Evolutionary conservation across 2,888 invertebrate species (phyloP).

Genomic region (Catocala sponsa): DNA sequence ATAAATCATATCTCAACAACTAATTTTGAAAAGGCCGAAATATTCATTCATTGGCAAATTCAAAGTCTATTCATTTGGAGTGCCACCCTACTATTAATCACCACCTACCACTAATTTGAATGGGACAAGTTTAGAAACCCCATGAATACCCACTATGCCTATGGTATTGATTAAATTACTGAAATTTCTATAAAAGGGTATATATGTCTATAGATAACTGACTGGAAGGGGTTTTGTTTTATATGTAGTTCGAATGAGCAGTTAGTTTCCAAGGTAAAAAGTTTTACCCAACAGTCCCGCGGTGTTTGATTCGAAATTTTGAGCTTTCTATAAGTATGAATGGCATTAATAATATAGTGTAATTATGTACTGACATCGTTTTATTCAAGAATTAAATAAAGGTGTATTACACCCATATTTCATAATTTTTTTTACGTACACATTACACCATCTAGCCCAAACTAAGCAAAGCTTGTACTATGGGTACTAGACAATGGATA

Average conservation of each 20-base stretch:
- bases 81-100: conserved; percentile 61
- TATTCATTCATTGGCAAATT: conserved; percentile 31
- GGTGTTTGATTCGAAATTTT: too few species aligned
- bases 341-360: too few species aligned
- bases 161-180: conserved; percentile 42
- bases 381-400: too few species aligned
- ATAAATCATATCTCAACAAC: conserved; percentile 42
- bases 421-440: too few species aligned
- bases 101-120: conserved; percentile 60
- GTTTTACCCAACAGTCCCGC: too few species aligned
- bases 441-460: too few species aligned
- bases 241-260: conserved; percentile 7
- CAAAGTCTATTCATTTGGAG: conserved; percentile 39
- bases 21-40: conserved; percentile 32
- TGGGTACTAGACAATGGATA: too few species aligned
- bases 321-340: too few species aligned
- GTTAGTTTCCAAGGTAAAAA: conserved; percentile 6
- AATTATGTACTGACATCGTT: too few species aligned
- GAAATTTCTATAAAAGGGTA: conserved; percentile 16
- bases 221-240: background rate
- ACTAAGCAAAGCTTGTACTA: too few species aligned
- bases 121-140: conserved; percentile 57
- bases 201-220: background rate
- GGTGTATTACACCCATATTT: too few species aligned
- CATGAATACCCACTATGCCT: conserved; percentile 51